Evolutionary conservation across 1,140 invertebrate species (phyloP), one percentile per base, ranked within the genome.

Genomic region (Penaeus japonicus): DNA sequence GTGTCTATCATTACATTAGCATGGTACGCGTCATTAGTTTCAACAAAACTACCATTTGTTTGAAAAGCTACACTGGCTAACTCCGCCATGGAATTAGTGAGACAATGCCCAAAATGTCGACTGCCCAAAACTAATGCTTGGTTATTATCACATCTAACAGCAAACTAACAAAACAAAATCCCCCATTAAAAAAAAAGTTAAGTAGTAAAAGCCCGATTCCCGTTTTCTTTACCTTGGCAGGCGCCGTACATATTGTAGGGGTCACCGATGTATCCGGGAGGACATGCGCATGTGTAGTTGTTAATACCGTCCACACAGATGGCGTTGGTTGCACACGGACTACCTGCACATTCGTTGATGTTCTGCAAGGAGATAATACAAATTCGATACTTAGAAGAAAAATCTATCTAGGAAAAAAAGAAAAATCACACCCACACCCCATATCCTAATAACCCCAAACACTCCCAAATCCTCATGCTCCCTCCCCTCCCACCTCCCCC

Each of bases 201-300:
- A 10, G 70, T 27, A 5, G n/a, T 27, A 73, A 30, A 73, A 73
- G 12, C 70, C 20, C 27, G 30, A 65, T 10, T 18, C 27, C 70
- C 70, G 53, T 17, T 55, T 22, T 24, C 18, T 92, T 92, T 94
- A 96, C 96, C 96, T 93, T 94, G 93, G 92, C 96, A 96, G 65
- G 93, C 94, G 39, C 93, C 92, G 91, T 94, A 93, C 4, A 57
- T 83, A 75, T 89, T 87, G 84, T 90, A 90, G 7, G 96, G 96
- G 92, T 97, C 96, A 65, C 96, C 96, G 30, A 94, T 93, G 92
- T 94, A 96, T 81, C 96, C 96, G 62, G 94, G 94, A 17, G 96
- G 96, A 93, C 96, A 97, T 0, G 94, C 91, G 92, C 96, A 97
- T 80, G 94, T 93, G 92, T 95, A 97, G 90, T 94, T 95, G 84